Evolutionary conservation across 1,140 invertebrate species (phyloP).

Genomic region (Leptinotarsa texana): DNA sequence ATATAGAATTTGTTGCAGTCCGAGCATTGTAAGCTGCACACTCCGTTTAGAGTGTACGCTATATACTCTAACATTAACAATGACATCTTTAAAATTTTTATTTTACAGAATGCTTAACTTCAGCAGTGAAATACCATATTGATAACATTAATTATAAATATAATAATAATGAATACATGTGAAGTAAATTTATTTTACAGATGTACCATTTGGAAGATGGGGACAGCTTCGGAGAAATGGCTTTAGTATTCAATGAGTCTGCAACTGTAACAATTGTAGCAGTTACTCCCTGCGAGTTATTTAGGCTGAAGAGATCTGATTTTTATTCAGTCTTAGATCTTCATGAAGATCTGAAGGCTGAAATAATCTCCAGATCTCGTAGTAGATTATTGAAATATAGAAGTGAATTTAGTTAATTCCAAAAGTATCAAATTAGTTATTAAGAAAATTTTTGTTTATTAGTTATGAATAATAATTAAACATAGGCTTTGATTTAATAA

Average conservation of each 20-base stretch:
- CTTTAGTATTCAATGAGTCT: conserved; percentile 58
- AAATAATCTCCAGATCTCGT: not conserved
- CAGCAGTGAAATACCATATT: too few relatives aligned
- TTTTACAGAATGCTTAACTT: too few relatives aligned
- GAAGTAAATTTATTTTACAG: conserved; percentile 50
- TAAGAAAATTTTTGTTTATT: too few relatives aligned
- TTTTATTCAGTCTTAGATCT: conserved; percentile 31
- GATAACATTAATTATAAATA: too few relatives aligned
- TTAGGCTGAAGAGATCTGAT: conserved; percentile 53
- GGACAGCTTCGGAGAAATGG: conserved; percentile 46
- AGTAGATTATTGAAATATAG: not conserved
- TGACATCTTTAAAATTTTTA: too few relatives aligned
- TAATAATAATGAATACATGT: too few relatives aligned
- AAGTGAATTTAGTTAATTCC: not conserved
- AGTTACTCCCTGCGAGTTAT: conserved; percentile 62
- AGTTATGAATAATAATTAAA: too few relatives aligned
- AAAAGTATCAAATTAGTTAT: not conserved
- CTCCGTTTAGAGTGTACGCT: too few relatives aligned
- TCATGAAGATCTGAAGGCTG: conserved; percentile 25
- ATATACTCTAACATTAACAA: too few relatives aligned
- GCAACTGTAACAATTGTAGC: conserved; percentile 59
- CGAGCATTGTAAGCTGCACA: too few relatives aligned
- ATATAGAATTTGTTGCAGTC: too few relatives aligned
- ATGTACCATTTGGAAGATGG: conserved; percentile 49
- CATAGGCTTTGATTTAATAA: too few relatives aligned